Evolutionary conservation across 2,113 vertebrate genomes (phyloP), one percentile per base, ranked within the genome.

Genomic region (Psophia crepitans): DNA sequence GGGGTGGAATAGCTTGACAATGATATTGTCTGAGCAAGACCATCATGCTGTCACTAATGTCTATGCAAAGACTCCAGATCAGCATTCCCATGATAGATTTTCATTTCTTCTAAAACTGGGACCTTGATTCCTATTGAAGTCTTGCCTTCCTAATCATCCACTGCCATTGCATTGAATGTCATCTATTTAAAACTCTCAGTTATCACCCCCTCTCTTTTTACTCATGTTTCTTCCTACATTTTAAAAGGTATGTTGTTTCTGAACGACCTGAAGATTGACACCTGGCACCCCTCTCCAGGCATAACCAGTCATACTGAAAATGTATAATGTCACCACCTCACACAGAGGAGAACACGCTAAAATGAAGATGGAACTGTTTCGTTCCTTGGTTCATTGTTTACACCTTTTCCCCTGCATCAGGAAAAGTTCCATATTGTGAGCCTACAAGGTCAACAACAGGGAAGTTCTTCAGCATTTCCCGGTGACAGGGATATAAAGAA

Each of bases 381-480:
- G 33, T 69, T 61, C 49, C 51, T 83, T 88, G 71, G n/a, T 68
- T 94, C 28, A 20, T 26, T 71, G 32, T 54, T 79, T 64, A 58
- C 10, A 58, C 32, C 27, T 73, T 87, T 88, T 70, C 28, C 44
- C 35, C 35, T 33, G 22, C 69, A 58, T 61, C 37, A 43, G 16
- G 44, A 65, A 13, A 86, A 54, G 20, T 4, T 70, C 63, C 37
- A 77, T 16, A 46, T 83, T 90, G 70, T 27, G 33, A 93, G 46
- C 39, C 79, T 58, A 33, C 0, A 27, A 74, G 85, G 82, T 90
- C 63, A 92, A 58, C 12, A 90, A 16, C 2, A 44, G 32, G 43
- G 10, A 58, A 74, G 24, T 81, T 94, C 74, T 85, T 78, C 30
- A 84, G 56, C 10, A 56, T 96, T 96, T 96, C 60, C 95, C 58